Conservation (phyloP, 2,113 vertebrate species). For the Amphiprion ocellaris region DNA sequence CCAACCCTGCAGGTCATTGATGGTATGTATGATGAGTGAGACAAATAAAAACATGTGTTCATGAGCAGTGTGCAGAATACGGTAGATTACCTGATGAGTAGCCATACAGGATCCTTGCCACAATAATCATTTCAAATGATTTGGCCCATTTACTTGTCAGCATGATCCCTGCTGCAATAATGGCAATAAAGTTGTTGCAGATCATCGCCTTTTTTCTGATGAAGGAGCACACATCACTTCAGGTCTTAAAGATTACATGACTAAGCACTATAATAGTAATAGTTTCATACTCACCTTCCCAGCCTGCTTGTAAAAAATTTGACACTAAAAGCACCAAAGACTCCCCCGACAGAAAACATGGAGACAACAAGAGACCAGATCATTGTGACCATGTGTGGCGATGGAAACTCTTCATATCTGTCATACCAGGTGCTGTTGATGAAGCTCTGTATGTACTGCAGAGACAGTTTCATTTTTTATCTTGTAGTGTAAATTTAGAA, state of each 20-base stretch:
- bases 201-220: constrained; percentile 79
- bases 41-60: not conserved
- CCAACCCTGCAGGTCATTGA: constrained; percentile 67
- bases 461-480: not conserved
- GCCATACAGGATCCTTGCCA: constrained; percentile 79
- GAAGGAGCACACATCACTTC: not conserved
- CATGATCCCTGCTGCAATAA: constrained; percentile 73
- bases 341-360: constrained; percentile 74
- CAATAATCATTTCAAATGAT: constrained; percentile 84
- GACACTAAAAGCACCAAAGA: constrained; percentile 73
- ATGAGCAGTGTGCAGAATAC: not conserved
- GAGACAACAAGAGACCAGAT: constrained; percentile 83
- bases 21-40: not conserved
- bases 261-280: not conserved
- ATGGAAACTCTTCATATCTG: constrained; percentile 65
- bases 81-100: constrained; percentile 73
- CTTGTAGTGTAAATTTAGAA: no score
- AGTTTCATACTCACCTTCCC: constrained; percentile 75
- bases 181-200: constrained; percentile 60
- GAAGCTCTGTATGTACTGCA: constrained; percentile 82
- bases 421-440: constrained; percentile 83
- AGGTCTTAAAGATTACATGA: not conserved
- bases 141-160: constrained; percentile 69
- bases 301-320: constrained; percentile 60
- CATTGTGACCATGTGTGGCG: constrained; percentile 66